phyloP scores from a whole-genome alignment of 2,113 vertebrate genomes.

The human (Homo sapiens) region GRCh38 chrX:38618501-38619000 shows the following conservation, averaged over 20 bases:
- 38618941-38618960: neutral
- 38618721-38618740: neutral
- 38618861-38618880: neutral
- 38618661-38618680: neutral
- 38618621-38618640: neutral
- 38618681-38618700: neutral
- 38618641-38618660: neutral
- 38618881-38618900: neutral
- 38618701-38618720: neutral
- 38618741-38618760: neutral
- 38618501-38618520: constrained; percentile 24
- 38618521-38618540: neutral
- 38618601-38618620: neutral
- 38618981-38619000: neutral
- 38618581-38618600: neutral
- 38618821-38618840: neutral
- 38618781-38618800: neutral
- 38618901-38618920: neutral
- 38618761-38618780: neutral
- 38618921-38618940: neutral
- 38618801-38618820: neutral
- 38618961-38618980: neutral
- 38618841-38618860: too few species aligned
- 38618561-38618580: neutral
- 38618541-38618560: neutral